Evolutionary conservation across 2,113 vertebrate species (phyloP).

Genomic region (Ovis canadensis): DNA sequence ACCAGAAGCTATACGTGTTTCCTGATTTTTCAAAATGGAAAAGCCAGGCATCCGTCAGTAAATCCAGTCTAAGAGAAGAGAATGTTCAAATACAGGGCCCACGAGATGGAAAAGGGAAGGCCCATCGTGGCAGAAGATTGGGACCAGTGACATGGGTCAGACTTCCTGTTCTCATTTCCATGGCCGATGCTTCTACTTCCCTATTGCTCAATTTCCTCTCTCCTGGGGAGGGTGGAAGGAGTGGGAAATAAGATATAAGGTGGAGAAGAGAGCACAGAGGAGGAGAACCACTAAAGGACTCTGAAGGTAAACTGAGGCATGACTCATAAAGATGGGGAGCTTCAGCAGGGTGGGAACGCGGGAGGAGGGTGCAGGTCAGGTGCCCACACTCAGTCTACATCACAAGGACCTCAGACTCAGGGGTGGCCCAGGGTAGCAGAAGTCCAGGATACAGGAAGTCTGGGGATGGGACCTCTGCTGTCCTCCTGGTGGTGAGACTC

Average conservation of each 20-base stretch:
- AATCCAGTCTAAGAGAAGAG: background rate
- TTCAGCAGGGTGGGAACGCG: background rate
- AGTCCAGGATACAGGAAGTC: background rate
- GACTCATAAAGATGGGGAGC: background rate
- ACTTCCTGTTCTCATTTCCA: background rate
- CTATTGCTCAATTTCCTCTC: background rate
- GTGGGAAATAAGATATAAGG: background rate
- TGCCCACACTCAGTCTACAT: background rate
- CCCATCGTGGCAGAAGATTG: background rate
- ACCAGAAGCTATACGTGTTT: background rate
- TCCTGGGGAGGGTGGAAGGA: background rate
- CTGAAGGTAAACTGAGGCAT: background rate
- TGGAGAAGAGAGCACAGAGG: background rate
- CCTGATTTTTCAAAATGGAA: background rate
- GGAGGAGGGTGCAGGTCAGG: too few species aligned
- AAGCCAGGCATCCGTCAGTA: background rate
- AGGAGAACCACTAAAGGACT: background rate
- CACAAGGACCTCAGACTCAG: background rate
- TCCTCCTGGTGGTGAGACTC: background rate
- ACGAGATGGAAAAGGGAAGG: background rate
- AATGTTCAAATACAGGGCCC: background rate
- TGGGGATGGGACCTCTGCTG: background rate
- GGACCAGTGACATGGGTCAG: background rate
- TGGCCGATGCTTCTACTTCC: background rate
- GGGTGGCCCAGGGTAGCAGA: too few species aligned